A percentile compares a stretch with the other conserved stretches of the same genome.
Conservation (phyloP, 2,797 vertebrate genomes). For the Chrosomus eos region DNA sequence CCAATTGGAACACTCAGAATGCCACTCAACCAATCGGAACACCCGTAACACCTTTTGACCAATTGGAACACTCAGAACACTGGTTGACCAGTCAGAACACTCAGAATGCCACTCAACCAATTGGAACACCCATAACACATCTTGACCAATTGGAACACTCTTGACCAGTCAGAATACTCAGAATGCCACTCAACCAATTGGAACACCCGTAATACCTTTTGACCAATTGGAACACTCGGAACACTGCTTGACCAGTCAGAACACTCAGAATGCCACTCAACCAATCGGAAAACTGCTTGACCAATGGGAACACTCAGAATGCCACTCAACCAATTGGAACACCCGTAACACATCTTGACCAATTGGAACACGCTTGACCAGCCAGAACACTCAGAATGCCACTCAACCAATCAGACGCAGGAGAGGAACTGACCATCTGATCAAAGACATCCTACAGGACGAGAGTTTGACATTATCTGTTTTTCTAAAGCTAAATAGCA, state of each 20-base stretch:
- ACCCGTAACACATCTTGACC: rapidly evolving
- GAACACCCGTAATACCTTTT: no score
- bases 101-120: background rate
- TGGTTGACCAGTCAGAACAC: background rate
- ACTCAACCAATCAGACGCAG: no score
- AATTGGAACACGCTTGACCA: background rate
- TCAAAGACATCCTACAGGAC: no score
- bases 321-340: background rate
- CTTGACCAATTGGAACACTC: no score
- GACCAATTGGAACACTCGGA: no score
- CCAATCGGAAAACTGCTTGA: background rate
- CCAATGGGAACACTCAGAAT: background rate
- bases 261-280: background rate
- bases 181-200: no score
- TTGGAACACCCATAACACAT: background rate
- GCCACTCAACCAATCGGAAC: background rate
- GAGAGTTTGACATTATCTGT: no score
- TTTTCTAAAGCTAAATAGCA: background rate
- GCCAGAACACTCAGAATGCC: background rate
- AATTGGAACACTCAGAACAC: no score
- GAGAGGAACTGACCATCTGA: no score
- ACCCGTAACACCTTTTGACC: no score
- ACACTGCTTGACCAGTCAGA: background rate
- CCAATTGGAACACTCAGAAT: background rate
- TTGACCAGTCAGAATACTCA: background rate